phyloP scores from a whole-genome alignment of 2,113 vertebrate genomes.

The Dipodomys stephensi region DNA sequence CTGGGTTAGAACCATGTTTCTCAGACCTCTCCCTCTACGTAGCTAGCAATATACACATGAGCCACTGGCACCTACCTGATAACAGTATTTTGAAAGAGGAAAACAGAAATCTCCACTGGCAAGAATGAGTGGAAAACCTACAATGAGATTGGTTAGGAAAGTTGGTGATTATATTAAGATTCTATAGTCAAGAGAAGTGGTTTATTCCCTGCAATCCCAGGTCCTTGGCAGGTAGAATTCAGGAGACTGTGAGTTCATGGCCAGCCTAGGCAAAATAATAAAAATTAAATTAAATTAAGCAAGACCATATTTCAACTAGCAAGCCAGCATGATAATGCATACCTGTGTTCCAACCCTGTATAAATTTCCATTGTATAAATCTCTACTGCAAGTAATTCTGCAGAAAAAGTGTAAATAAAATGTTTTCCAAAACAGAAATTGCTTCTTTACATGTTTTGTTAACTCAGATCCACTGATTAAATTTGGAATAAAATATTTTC shows the following conservation, averaged over 20 bases:
- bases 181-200: too few relatives aligned
- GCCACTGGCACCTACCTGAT: neutral
- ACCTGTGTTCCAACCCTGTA: too few relatives aligned
- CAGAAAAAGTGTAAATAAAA: neutral
- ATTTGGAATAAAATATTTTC: neutral
- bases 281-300: too few relatives aligned
- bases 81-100: neutral
- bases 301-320: too few relatives aligned
- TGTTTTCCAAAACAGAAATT: neutral
- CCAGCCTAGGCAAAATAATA: too few relatives aligned
- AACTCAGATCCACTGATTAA: neutral
- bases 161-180: neutral
- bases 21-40: too few relatives aligned
- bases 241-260: too few relatives aligned
- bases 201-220: too few relatives aligned
- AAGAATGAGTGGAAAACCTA: neutral
- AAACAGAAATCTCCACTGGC: neutral
- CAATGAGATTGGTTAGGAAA: neutral
- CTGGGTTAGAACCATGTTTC: too few relatives aligned
- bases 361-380: neutral
- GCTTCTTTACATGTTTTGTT: neutral
- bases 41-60: too few relatives aligned
- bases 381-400: neutral
- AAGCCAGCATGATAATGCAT: too few relatives aligned
- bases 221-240: too few relatives aligned